phyloP scores from a whole-genome alignment of 2,113 vertebrate species.

The Phrynosoma platyrhinos region DNA sequence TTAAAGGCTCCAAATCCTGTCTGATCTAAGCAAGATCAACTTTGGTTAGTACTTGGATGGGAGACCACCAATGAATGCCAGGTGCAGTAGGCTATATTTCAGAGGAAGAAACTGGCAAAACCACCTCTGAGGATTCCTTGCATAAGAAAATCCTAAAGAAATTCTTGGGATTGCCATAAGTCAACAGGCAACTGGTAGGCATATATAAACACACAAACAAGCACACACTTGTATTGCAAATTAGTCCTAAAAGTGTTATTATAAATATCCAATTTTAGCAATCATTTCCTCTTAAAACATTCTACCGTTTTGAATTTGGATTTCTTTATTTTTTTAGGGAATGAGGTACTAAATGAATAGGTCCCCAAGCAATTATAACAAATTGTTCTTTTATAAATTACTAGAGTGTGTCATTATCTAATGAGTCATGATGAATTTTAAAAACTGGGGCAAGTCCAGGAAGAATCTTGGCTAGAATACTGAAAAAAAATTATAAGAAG shows the following conservation, averaged over 20 bases:
- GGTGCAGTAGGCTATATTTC: not conserved
- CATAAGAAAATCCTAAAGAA: no score
- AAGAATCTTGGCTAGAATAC: conserved; percentile 24
- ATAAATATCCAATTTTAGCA: not conserved
- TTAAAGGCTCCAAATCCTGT: no score
- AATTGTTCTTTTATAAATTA: conserved; percentile 44
- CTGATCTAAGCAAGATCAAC: no score
- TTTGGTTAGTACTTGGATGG: no score
- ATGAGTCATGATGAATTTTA: conserved; percentile 38
- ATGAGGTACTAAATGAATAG: conserved; percentile 19
- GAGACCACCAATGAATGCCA: not conserved
- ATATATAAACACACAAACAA: not conserved
- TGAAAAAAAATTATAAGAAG: not conserved
- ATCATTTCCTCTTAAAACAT: not conserved
- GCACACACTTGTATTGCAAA: not conserved
- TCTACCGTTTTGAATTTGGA: not conserved
- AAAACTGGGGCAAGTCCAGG: conserved; percentile 42
- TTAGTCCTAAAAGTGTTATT: not conserved
- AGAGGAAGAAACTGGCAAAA: no score
- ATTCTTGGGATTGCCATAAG: no score
- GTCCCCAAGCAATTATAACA: conserved; percentile 41
- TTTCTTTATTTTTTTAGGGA: not conserved
- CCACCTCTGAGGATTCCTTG: no score
- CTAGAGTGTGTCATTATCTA: conserved; percentile 27
- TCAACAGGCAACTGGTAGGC: no score